Percentiles rank a stretch among this genome's conserved stretches.
Evolutionary conservation across 2,113 vertebrate species (phyloP).

Genomic region (Onychostoma macrolepis): DNA sequence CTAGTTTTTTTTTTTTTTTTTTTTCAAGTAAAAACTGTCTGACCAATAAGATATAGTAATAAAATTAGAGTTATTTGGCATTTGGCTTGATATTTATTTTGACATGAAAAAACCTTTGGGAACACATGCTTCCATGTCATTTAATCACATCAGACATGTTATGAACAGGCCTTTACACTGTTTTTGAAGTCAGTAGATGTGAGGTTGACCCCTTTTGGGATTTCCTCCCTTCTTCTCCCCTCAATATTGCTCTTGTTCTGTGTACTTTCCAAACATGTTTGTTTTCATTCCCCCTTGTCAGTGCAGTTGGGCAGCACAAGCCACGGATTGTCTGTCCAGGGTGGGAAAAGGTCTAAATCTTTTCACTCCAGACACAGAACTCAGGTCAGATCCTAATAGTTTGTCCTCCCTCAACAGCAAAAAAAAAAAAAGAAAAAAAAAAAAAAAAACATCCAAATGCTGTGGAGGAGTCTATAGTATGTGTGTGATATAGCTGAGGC

Average conservation of each 20-base stretch:
- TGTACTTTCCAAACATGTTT: constrained; percentile 53
- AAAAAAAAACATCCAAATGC: constrained; percentile 14
- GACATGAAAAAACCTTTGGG: background rate
- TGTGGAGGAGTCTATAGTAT: constrained; percentile 30
- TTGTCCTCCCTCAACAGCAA: constrained; percentile 69
- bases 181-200: constrained; percentile 64
- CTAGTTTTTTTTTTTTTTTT: too few species aligned
- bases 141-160: background rate
- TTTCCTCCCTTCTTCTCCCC: constrained; percentile 34
- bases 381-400: constrained; percentile 46
- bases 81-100: background rate
- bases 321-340: constrained; percentile 63
- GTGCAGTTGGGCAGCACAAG: constrained; percentile 34
- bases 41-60: background rate
- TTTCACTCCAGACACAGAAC: constrained; percentile 35
- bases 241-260: constrained; percentile 57
- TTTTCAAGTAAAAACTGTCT: background rate
- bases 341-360: constrained; percentile 40
- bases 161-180: constrained; percentile 35
- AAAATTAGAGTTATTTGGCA: background rate
- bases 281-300: constrained; percentile 44
- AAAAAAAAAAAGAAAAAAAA: constrained; percentile 49
- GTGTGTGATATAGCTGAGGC: background rate
- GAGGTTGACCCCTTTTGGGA: constrained; percentile 27
- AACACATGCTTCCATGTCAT: background rate